A percentile compares a stretch with the other conserved stretches of the same genome.
Conservation (phyloP, 2,888 invertebrate species). For the Cephus pulcher region DNA sequence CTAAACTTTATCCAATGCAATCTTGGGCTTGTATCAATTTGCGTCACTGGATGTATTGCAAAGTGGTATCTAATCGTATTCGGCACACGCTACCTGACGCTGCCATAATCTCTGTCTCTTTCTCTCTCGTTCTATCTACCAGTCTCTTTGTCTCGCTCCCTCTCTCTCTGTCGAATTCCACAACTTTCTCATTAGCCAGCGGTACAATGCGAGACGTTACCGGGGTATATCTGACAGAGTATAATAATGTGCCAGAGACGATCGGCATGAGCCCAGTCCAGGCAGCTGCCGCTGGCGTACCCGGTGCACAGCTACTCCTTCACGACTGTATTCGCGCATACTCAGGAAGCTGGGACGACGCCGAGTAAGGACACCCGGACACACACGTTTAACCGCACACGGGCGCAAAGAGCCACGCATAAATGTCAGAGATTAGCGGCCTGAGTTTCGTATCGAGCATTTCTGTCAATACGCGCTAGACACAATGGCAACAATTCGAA, state of each 20-base stretch:
- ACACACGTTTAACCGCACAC: constrained; percentile 19
- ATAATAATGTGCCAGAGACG: constrained; percentile 55
- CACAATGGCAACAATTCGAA: constrained; percentile 58
- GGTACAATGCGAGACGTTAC: constrained; percentile 55
- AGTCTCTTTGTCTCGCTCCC: not conserved
- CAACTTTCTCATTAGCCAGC: constrained; percentile 63
- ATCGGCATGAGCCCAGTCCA: constrained; percentile 35
- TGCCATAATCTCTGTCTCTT: constrained; percentile 6
- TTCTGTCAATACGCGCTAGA: constrained; percentile 60
- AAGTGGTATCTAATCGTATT: not conserved
- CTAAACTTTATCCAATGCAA: not conserved
- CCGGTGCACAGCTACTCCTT: constrained; percentile 42
- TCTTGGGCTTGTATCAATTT: not conserved
- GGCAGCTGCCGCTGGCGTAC: constrained; percentile 26
- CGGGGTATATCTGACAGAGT: constrained; percentile 45
- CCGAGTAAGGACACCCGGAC: constrained; percentile 15
- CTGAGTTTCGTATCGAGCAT: constrained; percentile 60
- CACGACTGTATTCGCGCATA: constrained; percentile 21
- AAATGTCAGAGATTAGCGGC: constrained; percentile 61
- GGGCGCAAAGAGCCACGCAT: constrained; percentile 48
- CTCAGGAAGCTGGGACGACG: constrained; percentile 21
- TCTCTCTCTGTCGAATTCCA: not conserved
- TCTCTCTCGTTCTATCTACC: not conserved
- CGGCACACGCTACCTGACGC: not conserved
- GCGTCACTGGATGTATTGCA: not conserved